Base-by-base conservation (phyloP, 35 echinoderm and acorn worm genomes). In the Strongylocentrotus purpuratus region DNA sequence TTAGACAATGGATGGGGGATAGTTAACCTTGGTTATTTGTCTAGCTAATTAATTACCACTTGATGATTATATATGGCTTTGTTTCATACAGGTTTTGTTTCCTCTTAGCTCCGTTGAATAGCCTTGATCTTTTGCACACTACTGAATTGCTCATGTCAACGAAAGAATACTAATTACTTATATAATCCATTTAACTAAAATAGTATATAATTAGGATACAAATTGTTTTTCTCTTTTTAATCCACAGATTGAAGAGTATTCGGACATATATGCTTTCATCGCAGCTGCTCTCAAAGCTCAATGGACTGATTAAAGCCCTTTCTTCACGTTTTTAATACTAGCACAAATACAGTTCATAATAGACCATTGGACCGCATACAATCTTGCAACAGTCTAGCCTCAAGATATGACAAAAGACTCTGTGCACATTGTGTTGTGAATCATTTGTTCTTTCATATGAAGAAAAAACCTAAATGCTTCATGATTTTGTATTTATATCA, bases 261-360 rank as follows among this genome's bases (percentile, higher is more conserved):
- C 98, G 0, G 96, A 99, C 91, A 96, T 99, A 55, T 99, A 97
- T 92, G 95, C 98, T 33, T 99, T 99, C 96, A 96, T 99, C 45
- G 98, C 98, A 85, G 94, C 97, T 46, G 96, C 95, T 61, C 59
- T 99, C 6, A 65, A 91, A 41, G 18, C 96, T 46, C 22, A 31
- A 10, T 99, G 98, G 98, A 92, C 71, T 55, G 95, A 98, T 28
- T 96, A 58, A 46, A 89, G 32, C 11, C 20, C 32, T 89, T 28
- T 87, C 20, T 31, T 89, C 85, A 41, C 35, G 35, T 14, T 59
- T 9, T n/a, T n/a, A n/a, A n/a, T 55, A 55, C 50, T 55, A 17
- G 11, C 65, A 78, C 65, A 78, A 7, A 22, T 78, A 22, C 20
- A 55, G 50, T 10, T 55, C 50, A 55, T 41, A 41, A 41, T 41